phyloP scores from a whole-genome alignment of 2,113 vertebrate genomes.

The Dipodomys merriami region DNA sequence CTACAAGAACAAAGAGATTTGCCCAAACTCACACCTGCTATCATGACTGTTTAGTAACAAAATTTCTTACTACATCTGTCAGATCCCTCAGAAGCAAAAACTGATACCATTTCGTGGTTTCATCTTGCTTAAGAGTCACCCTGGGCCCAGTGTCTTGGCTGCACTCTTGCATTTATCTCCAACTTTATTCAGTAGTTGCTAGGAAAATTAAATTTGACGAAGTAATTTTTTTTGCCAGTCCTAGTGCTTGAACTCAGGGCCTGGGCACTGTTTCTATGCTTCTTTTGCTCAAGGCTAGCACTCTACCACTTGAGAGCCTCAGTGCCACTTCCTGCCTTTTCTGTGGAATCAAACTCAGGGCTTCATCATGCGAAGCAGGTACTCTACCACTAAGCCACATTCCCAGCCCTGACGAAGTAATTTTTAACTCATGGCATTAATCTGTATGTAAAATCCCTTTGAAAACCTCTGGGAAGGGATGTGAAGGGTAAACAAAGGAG shows the following conservation, averaged over 20 bases:
- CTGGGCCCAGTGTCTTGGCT: neutral
- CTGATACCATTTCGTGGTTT: constrained; percentile 6
- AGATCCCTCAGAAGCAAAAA: neutral
- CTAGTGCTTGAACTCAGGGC: no score
- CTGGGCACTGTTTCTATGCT: no score
- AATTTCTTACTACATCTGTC: neutral
- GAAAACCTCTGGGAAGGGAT: no score
- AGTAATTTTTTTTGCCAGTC: neutral
- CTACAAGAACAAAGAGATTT: constrained; percentile 4
- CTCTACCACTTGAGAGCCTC: no score
- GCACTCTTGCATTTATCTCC: neutral
- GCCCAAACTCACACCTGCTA: neutral
- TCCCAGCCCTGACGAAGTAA: neutral
- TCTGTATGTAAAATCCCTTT: neutral
- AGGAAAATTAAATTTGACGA: constrained; percentile 43
- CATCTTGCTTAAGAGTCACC: neutral
- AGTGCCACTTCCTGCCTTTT: no score
- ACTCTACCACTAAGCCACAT: no score
- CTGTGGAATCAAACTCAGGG: no score
- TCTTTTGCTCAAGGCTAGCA: no score
- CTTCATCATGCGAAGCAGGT: no score
- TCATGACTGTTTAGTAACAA: neutral
- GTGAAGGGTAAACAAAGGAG: no score
- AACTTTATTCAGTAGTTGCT: neutral
- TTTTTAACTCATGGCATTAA: neutral